Conservation (phyloP, 2,113 vertebrate species). For the Ochotona curzoniae region DNA sequence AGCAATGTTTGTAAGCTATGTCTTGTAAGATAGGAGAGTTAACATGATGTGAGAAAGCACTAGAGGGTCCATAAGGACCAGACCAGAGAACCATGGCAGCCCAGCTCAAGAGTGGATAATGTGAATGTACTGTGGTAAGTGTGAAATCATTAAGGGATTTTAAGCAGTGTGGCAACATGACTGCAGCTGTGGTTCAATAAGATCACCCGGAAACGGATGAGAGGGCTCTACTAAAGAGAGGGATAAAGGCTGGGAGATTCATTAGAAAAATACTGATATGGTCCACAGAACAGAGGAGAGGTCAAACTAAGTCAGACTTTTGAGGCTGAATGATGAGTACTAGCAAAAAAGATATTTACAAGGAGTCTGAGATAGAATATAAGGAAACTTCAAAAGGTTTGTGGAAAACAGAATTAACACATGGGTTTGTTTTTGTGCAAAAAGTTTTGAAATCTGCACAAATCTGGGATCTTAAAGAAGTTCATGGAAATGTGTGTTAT, state of each 20-base stretch:
- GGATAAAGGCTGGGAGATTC: not conserved
- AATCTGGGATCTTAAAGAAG: too few relatives aligned
- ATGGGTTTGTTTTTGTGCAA: too few relatives aligned
- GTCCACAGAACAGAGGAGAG: not conserved
- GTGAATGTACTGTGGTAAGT: not conserved
- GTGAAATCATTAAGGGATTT: not conserved
- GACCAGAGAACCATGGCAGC: not conserved
- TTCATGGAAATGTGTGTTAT: too few relatives aligned
- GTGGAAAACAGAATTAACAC: too few relatives aligned
- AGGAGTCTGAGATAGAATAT: not conserved
- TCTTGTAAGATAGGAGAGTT: slow-evolving; percentile 32
- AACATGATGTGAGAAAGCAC: not conserved
- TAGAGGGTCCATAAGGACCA: not conserved
- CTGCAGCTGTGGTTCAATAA: not conserved
- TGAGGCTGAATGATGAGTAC: not conserved
- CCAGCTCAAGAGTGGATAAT: not conserved
- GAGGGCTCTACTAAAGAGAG: not conserved
- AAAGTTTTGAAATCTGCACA: too few relatives aligned
- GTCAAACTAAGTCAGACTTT: not conserved
- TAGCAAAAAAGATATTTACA: not conserved
- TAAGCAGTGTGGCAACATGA: not conserved
- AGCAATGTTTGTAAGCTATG: not conserved
- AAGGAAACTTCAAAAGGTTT: too few relatives aligned
- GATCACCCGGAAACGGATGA: not conserved
- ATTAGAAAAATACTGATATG: not conserved